Evolutionary conservation across 1,140 invertebrate genomes (phyloP).

Genomic region (Drosophila baimaii): DNA sequence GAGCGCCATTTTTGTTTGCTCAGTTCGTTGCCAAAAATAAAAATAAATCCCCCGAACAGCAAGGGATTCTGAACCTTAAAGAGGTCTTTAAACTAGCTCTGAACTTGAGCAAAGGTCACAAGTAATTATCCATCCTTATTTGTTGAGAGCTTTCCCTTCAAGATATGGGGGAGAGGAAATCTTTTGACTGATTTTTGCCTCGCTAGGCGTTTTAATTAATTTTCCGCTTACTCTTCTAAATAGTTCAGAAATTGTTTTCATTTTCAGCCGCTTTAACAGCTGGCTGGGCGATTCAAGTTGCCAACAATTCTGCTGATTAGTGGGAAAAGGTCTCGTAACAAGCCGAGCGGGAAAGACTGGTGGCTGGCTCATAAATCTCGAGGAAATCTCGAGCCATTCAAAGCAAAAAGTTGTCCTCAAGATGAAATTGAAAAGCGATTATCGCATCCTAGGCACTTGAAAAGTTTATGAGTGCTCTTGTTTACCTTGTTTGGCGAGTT

Average conservation of each 20-base stretch:
- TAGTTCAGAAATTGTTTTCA: conserved; percentile 39
- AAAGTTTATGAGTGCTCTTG: conserved; percentile 35
- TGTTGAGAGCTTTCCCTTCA: not conserved
- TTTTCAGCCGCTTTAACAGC: conserved; percentile 6
- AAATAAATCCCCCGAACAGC: conserved; percentile 5
- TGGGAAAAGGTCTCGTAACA: conserved; percentile 2
- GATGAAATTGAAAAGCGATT: conserved; percentile 43
- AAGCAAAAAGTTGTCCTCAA: conserved; percentile 14
- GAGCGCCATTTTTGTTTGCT: conserved; percentile 13
- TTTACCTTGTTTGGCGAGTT: conserved; percentile 25
- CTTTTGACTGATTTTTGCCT: conserved; percentile 12
- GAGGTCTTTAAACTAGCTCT: conserved; percentile 14
- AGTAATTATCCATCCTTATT: not conserved
- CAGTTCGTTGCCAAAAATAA: conserved; percentile 26
- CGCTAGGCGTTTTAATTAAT: not conserved
- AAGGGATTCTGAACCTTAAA: conserved; percentile 32
- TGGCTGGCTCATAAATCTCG: conserved; percentile 33
- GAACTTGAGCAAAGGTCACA: conserved; percentile 5
- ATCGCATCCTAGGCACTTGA: conserved; percentile 21
- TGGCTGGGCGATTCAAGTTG: conserved; percentile 45
- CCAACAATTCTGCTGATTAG: conserved; percentile 49
- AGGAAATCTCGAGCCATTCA: conserved; percentile 12
- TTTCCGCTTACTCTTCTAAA: conserved; percentile 7
- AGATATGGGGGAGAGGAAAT: not conserved
- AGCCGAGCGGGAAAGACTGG: not conserved